Base-by-base conservation (phyloP, 2,113 vertebrate species). In the Mus spicilegus region DNA sequence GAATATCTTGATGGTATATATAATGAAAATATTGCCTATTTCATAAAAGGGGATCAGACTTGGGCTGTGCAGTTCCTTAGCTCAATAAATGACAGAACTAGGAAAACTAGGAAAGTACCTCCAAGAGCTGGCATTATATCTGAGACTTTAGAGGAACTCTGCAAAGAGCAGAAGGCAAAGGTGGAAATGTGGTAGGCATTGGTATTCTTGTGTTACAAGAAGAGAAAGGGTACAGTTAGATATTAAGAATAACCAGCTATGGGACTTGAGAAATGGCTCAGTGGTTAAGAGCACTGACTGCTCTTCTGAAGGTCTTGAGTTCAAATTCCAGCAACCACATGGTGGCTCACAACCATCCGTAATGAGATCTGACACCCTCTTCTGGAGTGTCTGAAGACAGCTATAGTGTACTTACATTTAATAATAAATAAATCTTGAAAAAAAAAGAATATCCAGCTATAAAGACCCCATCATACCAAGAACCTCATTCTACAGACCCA, bases 61-160 rank as follows among this genome's bases (percentile, higher is more conserved):
- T 36, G 56, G 54, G 54, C 85, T 87, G 84, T n/a, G 51, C 30
- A 63, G 17, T 88, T 92, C 49, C 46, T 63, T 24, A 75, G 19
- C 39, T 61, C 12, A 91, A 73, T 65, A 51, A 96, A 51, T 91
- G 84, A 58, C 46, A 88, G 61, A 75, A 36, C 26, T 8, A 51
- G 70, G 56, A 58, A 85, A 92, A 76, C 30, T 2, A 11, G 81
- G 85, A 58, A 69, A 54, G n/a, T 42, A 93, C 28, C 3, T 54
- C 36, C 36, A 17, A 33, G 26, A 42, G 39, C 39, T 85, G 80
- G 26, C 61, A 65, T 72, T 73, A 42, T 56, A 87, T 84, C 20
- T 87, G 76, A 92, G 56, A 61, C 49, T 93, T 91, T 88, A 89
- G 67, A 76, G 61, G 61, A 20, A 87, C 56, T 89, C n/a, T 82